Conservation (phyloP, 2,797 vertebrate species). For the Sardinella longiceps region DNA sequence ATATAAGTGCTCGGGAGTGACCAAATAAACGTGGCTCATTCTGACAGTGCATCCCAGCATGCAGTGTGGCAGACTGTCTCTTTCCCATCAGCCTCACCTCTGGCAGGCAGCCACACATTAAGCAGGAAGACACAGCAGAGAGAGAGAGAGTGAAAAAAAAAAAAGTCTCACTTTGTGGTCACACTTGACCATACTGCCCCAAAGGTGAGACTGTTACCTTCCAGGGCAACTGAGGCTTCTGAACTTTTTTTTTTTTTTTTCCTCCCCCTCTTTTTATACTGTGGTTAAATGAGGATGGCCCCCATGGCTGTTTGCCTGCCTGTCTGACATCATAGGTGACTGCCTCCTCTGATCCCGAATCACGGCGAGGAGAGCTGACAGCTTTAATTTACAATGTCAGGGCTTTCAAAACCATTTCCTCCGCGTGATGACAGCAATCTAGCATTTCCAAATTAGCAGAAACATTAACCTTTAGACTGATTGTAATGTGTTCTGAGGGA, state of each 20-base stretch:
- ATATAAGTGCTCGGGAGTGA: not conserved
- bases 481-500: constrained; percentile 75
- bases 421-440: constrained; percentile 78
- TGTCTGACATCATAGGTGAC: constrained; percentile 78
- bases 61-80: constrained; percentile 45
- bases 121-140: constrained; percentile 45
- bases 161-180: constrained; percentile 22
- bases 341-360: constrained; percentile 75
- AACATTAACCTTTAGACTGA: constrained; percentile 85
- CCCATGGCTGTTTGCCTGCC: constrained; percentile 71
- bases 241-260: constrained; percentile 46
- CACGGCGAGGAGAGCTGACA: constrained; percentile 78
- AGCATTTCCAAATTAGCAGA: constrained; percentile 85
- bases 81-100: constrained; percentile 43
- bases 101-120: constrained; percentile 61
- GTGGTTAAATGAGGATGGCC: constrained; percentile 60
- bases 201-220: constrained; percentile 57
- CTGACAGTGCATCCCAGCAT: constrained; percentile 50
- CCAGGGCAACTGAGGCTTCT: constrained; percentile 44
- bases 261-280: constrained; percentile 36
- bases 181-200: constrained; percentile 50
- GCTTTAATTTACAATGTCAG: constrained; percentile 84
- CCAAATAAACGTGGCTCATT: constrained; percentile 1
- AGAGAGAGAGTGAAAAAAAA: not conserved
- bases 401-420: constrained; percentile 79